Conservation (phyloP, 2,888 invertebrate genomes). For the Fabriciana adippe region DNA sequence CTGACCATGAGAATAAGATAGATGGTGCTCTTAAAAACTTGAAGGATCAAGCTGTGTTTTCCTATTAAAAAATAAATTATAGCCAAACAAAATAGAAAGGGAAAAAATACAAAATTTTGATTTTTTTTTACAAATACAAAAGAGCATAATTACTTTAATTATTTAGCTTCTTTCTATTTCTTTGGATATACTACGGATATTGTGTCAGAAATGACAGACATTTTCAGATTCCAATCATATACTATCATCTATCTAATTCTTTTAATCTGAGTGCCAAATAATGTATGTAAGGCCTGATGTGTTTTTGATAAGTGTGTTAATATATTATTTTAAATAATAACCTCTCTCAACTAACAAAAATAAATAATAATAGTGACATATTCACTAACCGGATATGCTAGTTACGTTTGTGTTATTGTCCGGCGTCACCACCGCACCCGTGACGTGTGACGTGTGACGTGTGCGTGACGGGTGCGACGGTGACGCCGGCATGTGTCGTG, state of each 20-base stretch:
- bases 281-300: background rate
- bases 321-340: background rate
- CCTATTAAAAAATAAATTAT: too few species aligned
- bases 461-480: constrained; percentile 3
- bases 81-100: too few species aligned
- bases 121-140: too few species aligned
- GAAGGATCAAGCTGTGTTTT: too few species aligned
- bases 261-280: too few species aligned
- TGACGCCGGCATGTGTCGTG: constrained; percentile 27
- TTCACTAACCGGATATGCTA: constrained; percentile 10
- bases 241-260: too few species aligned
- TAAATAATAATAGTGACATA: background rate
- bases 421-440: constrained; percentile 1
- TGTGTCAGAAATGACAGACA: too few species aligned
- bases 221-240: too few species aligned
- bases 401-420: constrained; percentile 20
- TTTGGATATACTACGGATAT: background rate
- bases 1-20: background rate
- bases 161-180: background rate
- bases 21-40: too few species aligned
- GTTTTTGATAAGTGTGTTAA: background rate
- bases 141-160: background rate
- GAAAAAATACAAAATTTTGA: background rate
- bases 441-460: background rate
- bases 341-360: background rate